Evolutionary conservation across 2,888 invertebrate species (phyloP).

Genomic region (Mesopsocus fuscifrons): DNA sequence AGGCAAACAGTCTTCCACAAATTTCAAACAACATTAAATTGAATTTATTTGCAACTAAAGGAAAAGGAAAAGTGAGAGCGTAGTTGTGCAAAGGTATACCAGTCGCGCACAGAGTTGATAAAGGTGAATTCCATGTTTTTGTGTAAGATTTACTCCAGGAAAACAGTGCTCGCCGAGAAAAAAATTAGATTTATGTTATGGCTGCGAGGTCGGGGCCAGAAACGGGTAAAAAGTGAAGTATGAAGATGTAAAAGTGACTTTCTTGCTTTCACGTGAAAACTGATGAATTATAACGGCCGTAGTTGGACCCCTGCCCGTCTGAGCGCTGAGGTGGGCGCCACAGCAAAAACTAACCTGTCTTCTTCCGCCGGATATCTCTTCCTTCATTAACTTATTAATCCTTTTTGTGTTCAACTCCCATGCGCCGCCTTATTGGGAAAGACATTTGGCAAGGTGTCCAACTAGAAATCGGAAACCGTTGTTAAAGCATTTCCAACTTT

Average conservation of each 20-base stretch:
- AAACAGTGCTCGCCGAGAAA: neutral
- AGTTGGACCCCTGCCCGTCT: constrained; percentile 10
- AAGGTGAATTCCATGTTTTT: neutral
- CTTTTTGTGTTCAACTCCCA: no score
- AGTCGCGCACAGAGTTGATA: no score
- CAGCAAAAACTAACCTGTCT: neutral
- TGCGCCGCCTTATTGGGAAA: neutral
- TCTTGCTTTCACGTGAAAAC: neutral
- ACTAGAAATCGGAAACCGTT: no score
- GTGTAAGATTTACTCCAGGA: neutral
- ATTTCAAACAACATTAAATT: no score
- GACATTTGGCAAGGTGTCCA: neutral
- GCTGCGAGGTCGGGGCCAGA: neutral
- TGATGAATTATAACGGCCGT: constrained; percentile 6
- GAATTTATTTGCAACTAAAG: no score
- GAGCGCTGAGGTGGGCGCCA: neutral
- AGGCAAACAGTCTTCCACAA: no score
- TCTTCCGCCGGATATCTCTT: no score
- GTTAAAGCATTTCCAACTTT: neutral
- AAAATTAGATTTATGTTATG: neutral
- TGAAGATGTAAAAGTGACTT: neutral
- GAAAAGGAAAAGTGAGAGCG: no score
- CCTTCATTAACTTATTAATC: neutral
- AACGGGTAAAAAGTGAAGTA: neutral
- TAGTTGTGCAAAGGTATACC: no score